These are phyloP conservation scores for Camarhynchus parvulus DNA, from an alignment of 2,113 vertebrate genomes.

Conservation along the genomic window DNA sequence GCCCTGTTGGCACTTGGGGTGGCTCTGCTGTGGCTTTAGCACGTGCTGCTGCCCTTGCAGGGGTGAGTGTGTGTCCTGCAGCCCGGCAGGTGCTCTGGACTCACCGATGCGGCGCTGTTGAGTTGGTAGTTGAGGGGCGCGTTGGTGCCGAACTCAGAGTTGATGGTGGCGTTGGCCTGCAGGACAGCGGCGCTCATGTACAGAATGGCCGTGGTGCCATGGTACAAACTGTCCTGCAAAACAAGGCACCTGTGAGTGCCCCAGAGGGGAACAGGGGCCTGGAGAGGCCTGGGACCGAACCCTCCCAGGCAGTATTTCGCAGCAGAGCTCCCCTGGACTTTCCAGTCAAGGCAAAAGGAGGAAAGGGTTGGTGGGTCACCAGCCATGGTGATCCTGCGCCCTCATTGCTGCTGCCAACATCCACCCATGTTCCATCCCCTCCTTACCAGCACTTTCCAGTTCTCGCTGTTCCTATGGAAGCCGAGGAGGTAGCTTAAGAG, in stretches of 20 bases:
- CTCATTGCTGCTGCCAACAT: background rate
- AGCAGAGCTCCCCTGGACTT: background rate
- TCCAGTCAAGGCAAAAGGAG: background rate
- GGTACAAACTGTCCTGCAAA: conserved; percentile 62
- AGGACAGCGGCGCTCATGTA: conserved; percentile 58
- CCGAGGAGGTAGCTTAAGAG: conserved; percentile 34
- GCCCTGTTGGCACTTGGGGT: background rate
- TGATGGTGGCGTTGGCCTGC: conserved; percentile 42
- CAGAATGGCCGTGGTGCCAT: conserved; percentile 11
- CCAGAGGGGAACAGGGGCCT: rapidly evolving
- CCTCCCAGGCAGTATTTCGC: background rate
- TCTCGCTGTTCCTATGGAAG: conserved; percentile 51
- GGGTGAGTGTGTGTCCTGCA: rapidly evolving
- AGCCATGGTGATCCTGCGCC: rapidly evolving
- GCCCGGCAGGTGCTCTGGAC: background rate
- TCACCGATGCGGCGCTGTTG: conserved; percentile 28
- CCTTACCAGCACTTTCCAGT: conserved; percentile 67
- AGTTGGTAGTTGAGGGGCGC: background rate
- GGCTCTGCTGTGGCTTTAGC: background rate
- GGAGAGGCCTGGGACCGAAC: background rate
- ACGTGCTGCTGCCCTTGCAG: background rate
- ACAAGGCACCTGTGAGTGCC: background rate
- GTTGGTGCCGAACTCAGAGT: rapidly evolving
- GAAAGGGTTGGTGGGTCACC: background rate
- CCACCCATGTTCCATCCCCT: background rate